These are phyloP conservation scores for Cylloceria caligata DNA, from an alignment of 2,888 invertebrate species.

Conservation along the genomic window DNA sequence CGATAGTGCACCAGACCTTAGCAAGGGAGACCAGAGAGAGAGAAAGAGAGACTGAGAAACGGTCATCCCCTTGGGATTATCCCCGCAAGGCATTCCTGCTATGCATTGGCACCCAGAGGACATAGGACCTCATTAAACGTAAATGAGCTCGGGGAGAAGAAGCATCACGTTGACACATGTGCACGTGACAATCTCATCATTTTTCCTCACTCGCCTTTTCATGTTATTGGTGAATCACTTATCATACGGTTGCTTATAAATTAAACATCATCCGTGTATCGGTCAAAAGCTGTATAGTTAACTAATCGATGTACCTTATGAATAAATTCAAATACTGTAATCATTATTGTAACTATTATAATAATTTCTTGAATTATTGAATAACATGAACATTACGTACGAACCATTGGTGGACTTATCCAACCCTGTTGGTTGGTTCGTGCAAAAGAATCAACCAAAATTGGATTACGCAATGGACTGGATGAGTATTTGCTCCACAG, in stretches of 20 bases:
- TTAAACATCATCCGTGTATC: slow-evolving; percentile 25
- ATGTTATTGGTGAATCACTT: slow-evolving; percentile 23
- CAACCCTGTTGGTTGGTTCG: too few relatives aligned
- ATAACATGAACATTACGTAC: too few relatives aligned
- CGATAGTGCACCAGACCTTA: not conserved
- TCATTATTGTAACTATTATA: not conserved
- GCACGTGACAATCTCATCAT: slow-evolving; percentile 50
- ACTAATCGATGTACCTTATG: not conserved
- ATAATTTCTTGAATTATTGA: too few relatives aligned
- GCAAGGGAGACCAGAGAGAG: not conserved
- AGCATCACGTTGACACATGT: slow-evolving; percentile 43
- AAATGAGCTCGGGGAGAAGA: slow-evolving; percentile 60
- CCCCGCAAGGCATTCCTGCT: slow-evolving; percentile 11
- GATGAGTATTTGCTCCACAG: too few relatives aligned
- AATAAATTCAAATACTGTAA: not conserved
- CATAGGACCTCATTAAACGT: slow-evolving; percentile 64
- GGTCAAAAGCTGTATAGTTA: not conserved
- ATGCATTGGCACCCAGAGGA: not conserved
- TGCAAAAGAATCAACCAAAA: too few relatives aligned
- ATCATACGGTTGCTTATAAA: slow-evolving; percentile 28
- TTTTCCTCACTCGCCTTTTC: slow-evolving; percentile 22
- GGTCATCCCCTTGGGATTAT: slow-evolving; percentile 53
- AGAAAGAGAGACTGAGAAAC: slow-evolving; percentile 13
- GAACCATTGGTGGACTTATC: too few relatives aligned
- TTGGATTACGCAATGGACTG: too few relatives aligned